A percentile compares a stretch with the other conserved stretches of the same genome.
phyloP scores from a whole-genome alignment of 2,888 invertebrate genomes.

The Cylloceria caligata region DNA sequence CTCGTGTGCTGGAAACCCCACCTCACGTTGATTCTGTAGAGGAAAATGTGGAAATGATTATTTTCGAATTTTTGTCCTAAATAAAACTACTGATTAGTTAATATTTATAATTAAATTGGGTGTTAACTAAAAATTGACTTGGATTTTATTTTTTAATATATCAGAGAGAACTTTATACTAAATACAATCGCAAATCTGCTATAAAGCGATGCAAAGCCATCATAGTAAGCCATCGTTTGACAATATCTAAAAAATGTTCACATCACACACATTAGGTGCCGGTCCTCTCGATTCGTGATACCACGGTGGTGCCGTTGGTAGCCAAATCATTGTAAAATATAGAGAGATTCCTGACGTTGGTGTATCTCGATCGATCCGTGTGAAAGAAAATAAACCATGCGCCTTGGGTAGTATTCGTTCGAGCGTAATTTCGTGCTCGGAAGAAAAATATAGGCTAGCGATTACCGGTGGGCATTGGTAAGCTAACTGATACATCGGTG shows the following conservation, averaged over 20 bases:
- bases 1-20: neutral
- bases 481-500: conserved; percentile 28
- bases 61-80: neutral
- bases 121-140: too few species aligned
- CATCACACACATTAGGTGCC: too few species aligned
- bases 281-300: too few species aligned
- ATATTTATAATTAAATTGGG: too few species aligned
- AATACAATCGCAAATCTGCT: too few species aligned
- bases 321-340: too few species aligned
- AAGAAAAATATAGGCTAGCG: conserved; percentile 78
- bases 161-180: too few species aligned
- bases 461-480: conserved; percentile 73
- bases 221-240: too few species aligned
- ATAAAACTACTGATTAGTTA: neutral
- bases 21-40: neutral
- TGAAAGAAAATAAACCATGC: conserved; percentile 63
- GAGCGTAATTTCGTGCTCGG: conserved; percentile 76
- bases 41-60: neutral
- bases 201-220: too few species aligned
- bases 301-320: too few species aligned
- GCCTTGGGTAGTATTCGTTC: conserved; percentile 32
- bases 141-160: too few species aligned
- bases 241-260: too few species aligned
- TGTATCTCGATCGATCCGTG: conserved; percentile 38
- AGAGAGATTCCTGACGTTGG: neutral